Evolutionary conservation across 2,797 vertebrate genomes (phyloP), one percentile per base, ranked within the genome.

Genomic region (Macrochelys suwanniensis): DNA sequence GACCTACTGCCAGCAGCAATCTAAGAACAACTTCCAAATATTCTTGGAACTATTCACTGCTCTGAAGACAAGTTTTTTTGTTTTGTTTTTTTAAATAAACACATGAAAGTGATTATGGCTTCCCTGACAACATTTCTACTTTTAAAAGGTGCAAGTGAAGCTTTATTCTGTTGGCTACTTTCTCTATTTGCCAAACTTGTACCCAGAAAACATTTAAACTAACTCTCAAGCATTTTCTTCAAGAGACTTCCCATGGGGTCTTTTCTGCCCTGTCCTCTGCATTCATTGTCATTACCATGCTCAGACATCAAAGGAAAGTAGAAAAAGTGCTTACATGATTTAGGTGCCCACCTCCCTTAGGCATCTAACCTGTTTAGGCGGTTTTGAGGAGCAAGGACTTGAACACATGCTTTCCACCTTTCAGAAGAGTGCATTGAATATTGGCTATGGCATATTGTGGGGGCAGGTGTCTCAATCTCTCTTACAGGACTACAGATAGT

Each of bases 11-110:
- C 83, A 81, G 28, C 3, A 86, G 33, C 21, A 25, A 25, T 51
- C 47, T 33, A 83, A n/a, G 51, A 59, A 65, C 71, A 65, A 92
- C 65, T 93, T 56, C 33, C 93, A 56, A 95, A 94, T 61, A 83
- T 5, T 25, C 77, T 59, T 82, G 19, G 28, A 42, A 90, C 54
- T 16, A n/a, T 76, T 95, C 57, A 78, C 11, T 84, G 65, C 59
- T 86, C 82, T 76, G 49, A 89, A 88, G 16, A 57, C 42, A 90
- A 92, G 53, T 0, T 88, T 83, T 95, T 51, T 28, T 61, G 49
- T 47, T 47, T 47, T 47, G 5, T 47, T 49, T 49, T 49, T 49
- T 49, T 51, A 42, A 90, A 85, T 42, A 84, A 82, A 93, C 51
- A 42, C 8, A 45, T 28, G 4, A 91, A 90, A 88, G 83, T 59